Evolutionary conservation across 2,888 invertebrate genomes (phyloP), one percentile per base, ranked within the genome.

Genomic region (Microctonus aethiopoides): DNA sequence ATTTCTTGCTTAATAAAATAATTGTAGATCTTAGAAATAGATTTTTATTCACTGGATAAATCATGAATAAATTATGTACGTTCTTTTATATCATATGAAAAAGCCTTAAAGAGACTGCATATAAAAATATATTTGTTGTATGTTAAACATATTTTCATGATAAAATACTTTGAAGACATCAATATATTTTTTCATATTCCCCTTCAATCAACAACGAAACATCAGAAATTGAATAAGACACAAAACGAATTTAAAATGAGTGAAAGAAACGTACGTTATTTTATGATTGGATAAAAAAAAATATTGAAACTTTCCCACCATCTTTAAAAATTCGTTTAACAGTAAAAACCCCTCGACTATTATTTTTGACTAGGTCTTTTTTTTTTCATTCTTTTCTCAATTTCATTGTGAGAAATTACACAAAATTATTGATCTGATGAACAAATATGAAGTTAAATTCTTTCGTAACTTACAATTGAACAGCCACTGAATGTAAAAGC

Each of bases 401-500:
- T 29, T 54, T 32, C 10, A 51, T 22, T 52, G 7, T 2, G 22
- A 20, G 20, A 54, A 64, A 36, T 20, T 56, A 22, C 16, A 32
- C 65, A 56, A 7, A 0, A 11, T 16, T 20, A 29, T 5, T 39
- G 24, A 3, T 11, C 16, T 24, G 29, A n/a, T n/a, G n/a, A n/a
- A n/a, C 24, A 68, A 59, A 72, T 71, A 85, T 84, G 4, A 3
- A 16, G 7, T 46, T 16, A 90, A 78, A 90, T 90, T 80, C 88
- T 84, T 79, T 89, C 88, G 74, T 90, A 90, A 54, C 87, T 87
- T 88, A 89, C 76, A 84, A 77, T 87, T 78, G 89, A 89, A 86
- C 91, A 92, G 1, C 92, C 92, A 78, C 89, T 90, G 60, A 90
- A 81, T 9, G 90, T 80, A 78, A 90, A 92, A 13, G 89, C 85